Base-by-base conservation (phyloP, 1,140 invertebrate species). In the Drosophila oshimai region DNA sequence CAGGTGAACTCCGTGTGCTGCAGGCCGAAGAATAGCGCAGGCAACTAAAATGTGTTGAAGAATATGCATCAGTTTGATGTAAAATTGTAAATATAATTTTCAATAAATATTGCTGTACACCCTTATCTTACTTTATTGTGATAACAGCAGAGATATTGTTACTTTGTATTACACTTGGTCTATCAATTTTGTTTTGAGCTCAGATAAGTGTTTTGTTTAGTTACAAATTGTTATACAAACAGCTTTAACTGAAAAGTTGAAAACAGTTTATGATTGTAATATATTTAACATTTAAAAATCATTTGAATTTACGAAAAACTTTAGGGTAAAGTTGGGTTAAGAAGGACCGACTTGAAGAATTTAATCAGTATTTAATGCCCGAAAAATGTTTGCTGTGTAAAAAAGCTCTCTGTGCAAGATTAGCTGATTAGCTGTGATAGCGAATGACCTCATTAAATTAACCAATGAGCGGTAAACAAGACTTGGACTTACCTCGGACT, bases 1-100 rank as follows among this genome's bases (percentile, higher is more conserved):
- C 95, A 97, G 73, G 95, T 95, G n/a, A 92, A 91, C 0, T 89
- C 41, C 0, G 92, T 91, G n/a, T 90, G 90, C 54, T 94, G 92
- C 1, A 93, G 75, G 0, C 79, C 42, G 17, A 93, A 83, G 6
- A 93, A 77, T 1, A 94, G 72, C 0, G 80, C 92, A 0, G 94
- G 94, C 10, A 95, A 84, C 78, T 94, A 69, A 3, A 41, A 37
- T n/a, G 2, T 3, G 6, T 26, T 37, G 5, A 12, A 10, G 2
- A 7, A 26, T 36, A 6, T n/a, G n/a, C n/a, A 18, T 17, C 9
- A 6, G 2, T 29, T 18, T n/a, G 10, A 7, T 18, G 26, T 0
- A 15, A 10, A 18, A 10, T 20, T 7, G 13, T 24, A 24, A 44
- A 26, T 26, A n/a, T n/a, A n/a, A n/a, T n/a, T n/a, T n/a, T n/a